Evolutionary conservation across 2,888 invertebrate genomes (phyloP).

Genomic region (Polydrusus tereticollis): DNA sequence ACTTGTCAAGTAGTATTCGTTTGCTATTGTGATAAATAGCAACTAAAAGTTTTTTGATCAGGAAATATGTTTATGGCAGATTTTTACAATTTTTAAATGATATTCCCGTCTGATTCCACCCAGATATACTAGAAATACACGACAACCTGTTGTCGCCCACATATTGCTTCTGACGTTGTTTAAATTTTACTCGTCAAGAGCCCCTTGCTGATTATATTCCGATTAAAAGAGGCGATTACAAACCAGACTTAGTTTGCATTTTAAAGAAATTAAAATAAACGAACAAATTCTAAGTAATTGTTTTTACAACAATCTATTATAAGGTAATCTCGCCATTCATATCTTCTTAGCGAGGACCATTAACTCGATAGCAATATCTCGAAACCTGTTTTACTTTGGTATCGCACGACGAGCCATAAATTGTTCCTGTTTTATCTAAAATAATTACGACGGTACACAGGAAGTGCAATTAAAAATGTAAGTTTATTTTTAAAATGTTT

Average conservation of each 20-base stretch:
- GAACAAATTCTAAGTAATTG: slow-evolving; percentile 21
- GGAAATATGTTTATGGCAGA: too few species aligned
- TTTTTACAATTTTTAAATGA: too few species aligned
- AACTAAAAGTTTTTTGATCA: too few species aligned
- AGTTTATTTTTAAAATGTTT: slow-evolving; percentile 40
- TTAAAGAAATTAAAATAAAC: not conserved
- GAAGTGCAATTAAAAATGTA: slow-evolving; percentile 47
- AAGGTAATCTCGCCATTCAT: slow-evolving; percentile 33
- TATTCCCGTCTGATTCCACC: too few species aligned
- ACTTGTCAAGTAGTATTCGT: too few species aligned
- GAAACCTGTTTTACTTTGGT: slow-evolving; percentile 47
- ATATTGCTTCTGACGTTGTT: too few species aligned
- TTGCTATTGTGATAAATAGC: too few species aligned
- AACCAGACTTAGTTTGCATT: not conserved
- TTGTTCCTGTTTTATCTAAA: slow-evolving; percentile 45
- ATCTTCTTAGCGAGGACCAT: slow-evolving; percentile 38
- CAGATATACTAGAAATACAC: too few species aligned
- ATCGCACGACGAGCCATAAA: slow-evolving; percentile 46
- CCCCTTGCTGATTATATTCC: too few species aligned
- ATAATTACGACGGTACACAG: slow-evolving; percentile 45
- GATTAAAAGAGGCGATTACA: too few species aligned
- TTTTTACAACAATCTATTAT: slow-evolving; percentile 33
- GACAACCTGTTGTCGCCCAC: too few species aligned
- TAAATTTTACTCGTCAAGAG: too few species aligned
- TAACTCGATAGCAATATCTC: slow-evolving; percentile 45